A percentile compares a stretch with the other conserved stretches of the same genome.
Conservation (phyloP, 2,888 invertebrate species). For the Myopa tessellatipennis region DNA sequence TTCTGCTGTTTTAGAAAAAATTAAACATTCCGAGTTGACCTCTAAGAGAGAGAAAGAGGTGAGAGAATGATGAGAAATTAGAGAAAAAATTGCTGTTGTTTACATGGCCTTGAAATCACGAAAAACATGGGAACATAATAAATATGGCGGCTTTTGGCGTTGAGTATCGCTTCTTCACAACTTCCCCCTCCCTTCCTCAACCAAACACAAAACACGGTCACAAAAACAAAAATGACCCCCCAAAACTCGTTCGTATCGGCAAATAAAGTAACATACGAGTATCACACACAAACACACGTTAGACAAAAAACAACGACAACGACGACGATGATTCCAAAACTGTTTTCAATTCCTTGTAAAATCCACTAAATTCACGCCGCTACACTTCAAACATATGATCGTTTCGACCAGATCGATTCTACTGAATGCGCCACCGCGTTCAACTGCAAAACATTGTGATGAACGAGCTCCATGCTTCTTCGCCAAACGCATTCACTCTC, state of each 20-base stretch:
- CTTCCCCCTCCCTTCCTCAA: too few species aligned
- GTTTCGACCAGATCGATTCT: constrained; percentile 67
- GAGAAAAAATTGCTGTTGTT: too few species aligned
- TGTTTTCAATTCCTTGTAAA: constrained; percentile 21
- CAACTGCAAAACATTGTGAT: constrained; percentile 15
- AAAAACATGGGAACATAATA: too few species aligned
- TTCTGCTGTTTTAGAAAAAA: too few species aligned
- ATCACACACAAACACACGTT: constrained; percentile 5
- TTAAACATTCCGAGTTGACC: too few species aligned
- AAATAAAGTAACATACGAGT: constrained; percentile 18
- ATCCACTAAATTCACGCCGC: constrained; percentile 39
- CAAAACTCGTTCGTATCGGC: constrained; percentile 10
- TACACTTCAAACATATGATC: constrained; percentile 58
- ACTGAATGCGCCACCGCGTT: constrained; percentile 55
- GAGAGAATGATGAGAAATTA: too few species aligned
- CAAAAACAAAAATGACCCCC: too few species aligned
- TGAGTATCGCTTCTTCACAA: too few species aligned
- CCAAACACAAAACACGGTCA: too few species aligned
- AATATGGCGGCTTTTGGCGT: too few species aligned
- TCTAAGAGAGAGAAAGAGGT: too few species aligned
- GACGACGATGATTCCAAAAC: constrained; percentile 1
- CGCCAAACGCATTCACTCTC: not conserved
- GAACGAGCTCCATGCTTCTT: constrained; percentile 3
- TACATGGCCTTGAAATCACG: too few species aligned
- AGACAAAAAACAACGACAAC: not conserved